Evolutionary conservation across 2,113 vertebrate species (phyloP).

Genomic region (Clarias gariepinus): DNA sequence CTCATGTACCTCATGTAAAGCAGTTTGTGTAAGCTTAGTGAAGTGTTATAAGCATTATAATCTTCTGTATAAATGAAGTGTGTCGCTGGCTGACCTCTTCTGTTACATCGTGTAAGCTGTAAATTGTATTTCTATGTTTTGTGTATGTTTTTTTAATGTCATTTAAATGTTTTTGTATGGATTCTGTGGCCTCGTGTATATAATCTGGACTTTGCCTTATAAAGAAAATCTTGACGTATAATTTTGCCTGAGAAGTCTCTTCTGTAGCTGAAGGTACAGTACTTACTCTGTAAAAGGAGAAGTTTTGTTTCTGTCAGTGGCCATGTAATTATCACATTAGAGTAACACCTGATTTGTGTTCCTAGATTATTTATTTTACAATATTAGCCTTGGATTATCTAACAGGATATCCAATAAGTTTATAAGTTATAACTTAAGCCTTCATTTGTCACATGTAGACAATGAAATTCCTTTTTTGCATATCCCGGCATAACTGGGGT

Average conservation of each 20-base stretch:
- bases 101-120: slow-evolving; percentile 50
- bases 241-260: neutral
- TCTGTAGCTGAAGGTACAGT: neutral
- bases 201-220: slow-evolving; percentile 37
- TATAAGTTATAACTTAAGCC: too few species aligned
- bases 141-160: slow-evolving; percentile 24
- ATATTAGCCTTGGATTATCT: neutral
- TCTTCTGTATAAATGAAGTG: slow-evolving; percentile 58
- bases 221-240: slow-evolving; percentile 37
- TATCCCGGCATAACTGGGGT: too few species aligned
- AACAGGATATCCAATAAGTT: neutral
- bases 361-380: neutral
- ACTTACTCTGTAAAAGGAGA: neutral
- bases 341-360: neutral
- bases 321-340: neutral
- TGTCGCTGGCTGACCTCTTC: slow-evolving; percentile 71
- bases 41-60: slow-evolving; percentile 28
- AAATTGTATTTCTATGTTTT: slow-evolving; percentile 31
- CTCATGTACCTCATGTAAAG: slow-evolving; percentile 49
- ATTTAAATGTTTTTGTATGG: slow-evolving; percentile 40
- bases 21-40: slow-evolving; percentile 34
- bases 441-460: too few species aligned
- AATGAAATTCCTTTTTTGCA: too few species aligned
- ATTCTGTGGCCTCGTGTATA: slow-evolving; percentile 23
- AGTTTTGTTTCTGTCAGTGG: neutral